Base-by-base conservation (phyloP, 2,888 invertebrate genomes). In the Eubasilissa splendida region DNA sequence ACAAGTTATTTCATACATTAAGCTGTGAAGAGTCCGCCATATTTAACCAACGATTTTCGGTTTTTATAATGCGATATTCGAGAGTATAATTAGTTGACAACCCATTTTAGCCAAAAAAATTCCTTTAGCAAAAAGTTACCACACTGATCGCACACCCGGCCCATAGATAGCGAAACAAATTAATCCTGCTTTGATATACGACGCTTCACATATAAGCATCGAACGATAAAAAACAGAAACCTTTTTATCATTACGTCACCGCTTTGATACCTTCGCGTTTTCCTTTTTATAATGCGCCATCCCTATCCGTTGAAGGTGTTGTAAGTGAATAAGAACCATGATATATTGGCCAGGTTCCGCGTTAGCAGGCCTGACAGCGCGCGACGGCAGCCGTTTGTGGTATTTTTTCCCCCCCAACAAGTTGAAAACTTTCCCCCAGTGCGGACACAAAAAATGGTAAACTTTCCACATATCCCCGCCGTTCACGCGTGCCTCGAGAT, bases 301-400 rank as follows among this genome's bases (percentile, higher is more conserved):
- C 42, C 42, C 42, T 42, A 42, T 42, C 9, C 58, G 68, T 7
- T 42, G 50, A 10, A 68, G 68, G 68, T 42, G 42, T 68, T 58
- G 58, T 58, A 58, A 58, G 68, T 33, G 52, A 68, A 68, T 31
- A 50, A 68, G 42, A 63, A 68, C 11, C 11, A 50, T 68, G 68
- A 68, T 68, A 68, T 68, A 68, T 68, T 68, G 33, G 68, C 4
- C n/a, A 33, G 68, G 31, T 4, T 10, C 68, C 14, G 11, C 33
- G 68, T 68, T 68, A 50, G 42, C 42, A 42, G 68, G 9, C 14
- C 50, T 68, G 68, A 50, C 68, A 50, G 50, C 42, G 68, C n/a
- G 11, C 68, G 42, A 50, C 11, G 58, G 12, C n/a, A 31, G 42
- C 68, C 68, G 42, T 68, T 68, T 68, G 68, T 31, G 33, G 14